These are phyloP conservation scores for Chlorocebus sabaeus DNA, from an alignment of 2,113 vertebrate species.

Conservation along the genomic window DNA sequence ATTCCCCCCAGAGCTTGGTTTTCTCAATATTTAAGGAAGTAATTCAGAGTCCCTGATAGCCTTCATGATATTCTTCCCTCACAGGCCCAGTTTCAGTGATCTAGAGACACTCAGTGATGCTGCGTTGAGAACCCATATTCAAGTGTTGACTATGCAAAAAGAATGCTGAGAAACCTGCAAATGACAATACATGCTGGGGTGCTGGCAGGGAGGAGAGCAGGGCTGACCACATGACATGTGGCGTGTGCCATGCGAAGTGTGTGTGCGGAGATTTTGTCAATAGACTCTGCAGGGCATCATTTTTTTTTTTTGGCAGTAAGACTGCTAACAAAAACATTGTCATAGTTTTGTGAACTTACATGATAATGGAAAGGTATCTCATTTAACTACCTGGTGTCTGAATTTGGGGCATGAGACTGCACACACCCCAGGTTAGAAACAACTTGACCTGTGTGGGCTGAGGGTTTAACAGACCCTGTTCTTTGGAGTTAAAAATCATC, in stretches of 20 bases:
- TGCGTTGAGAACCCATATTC: not conserved
- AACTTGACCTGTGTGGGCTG: not conserved
- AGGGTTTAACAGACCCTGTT: not conserved
- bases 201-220: accelerated
- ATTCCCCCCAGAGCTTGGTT: not conserved
- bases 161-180: not conserved
- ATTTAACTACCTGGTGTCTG: not conserved
- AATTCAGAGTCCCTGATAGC: not conserved
- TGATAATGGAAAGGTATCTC: not conserved
- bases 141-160: not conserved
- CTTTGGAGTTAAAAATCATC: slow-evolving; percentile 40
- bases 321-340: not conserved
- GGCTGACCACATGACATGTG: accelerated
- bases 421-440: not conserved
- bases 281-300: not conserved
- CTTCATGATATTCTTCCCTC: not conserved
- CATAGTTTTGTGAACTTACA: not conserved
- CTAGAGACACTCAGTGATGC: not conserved
- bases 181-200: not conserved
- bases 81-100: not conserved
- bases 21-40: not conserved
- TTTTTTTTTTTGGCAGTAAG: slow-evolving; percentile 2
- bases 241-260: not conserved
- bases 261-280: not conserved
- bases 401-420: not conserved